Evolutionary conservation across 2,113 vertebrate species (phyloP).

Genomic region (Heteronetta atricapilla): DNA sequence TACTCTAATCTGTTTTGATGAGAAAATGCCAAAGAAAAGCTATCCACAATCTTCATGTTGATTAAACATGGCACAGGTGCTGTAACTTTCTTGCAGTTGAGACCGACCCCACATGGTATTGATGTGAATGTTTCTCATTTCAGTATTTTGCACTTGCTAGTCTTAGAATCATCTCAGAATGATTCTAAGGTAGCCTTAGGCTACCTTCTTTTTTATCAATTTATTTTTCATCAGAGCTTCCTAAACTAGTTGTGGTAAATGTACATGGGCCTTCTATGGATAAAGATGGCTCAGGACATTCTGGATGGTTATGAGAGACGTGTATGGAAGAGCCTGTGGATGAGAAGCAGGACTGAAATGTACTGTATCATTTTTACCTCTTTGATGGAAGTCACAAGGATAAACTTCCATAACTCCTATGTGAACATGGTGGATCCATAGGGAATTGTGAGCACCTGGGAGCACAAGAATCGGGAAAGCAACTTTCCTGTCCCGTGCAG

Average conservation of each 20-base stretch:
- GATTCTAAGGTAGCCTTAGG: background rate
- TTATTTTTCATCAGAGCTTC: background rate
- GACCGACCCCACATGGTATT: background rate
- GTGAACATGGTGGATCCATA: background rate
- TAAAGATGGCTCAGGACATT: background rate
- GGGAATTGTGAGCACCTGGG: background rate
- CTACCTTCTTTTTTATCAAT: background rate
- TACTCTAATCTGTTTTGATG: background rate
- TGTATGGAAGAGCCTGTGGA: background rate
- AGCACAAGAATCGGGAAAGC: background rate
- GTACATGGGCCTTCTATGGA: background rate
- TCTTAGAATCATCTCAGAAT: background rate
- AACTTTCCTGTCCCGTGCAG: background rate
- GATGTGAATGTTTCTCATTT: background rate
- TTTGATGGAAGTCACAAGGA: background rate
- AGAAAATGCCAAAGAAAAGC: background rate
- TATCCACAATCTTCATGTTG: background rate
- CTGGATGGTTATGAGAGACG: background rate
- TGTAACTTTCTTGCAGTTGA: background rate
- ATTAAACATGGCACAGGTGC: background rate
- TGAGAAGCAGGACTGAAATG: background rate
- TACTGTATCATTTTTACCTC: background rate
- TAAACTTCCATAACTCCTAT: background rate
- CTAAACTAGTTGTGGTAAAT: background rate
- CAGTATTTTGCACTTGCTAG: background rate